Conservation (phyloP, 1,140 invertebrate genomes). For the Drosophila baimaii region DNA sequence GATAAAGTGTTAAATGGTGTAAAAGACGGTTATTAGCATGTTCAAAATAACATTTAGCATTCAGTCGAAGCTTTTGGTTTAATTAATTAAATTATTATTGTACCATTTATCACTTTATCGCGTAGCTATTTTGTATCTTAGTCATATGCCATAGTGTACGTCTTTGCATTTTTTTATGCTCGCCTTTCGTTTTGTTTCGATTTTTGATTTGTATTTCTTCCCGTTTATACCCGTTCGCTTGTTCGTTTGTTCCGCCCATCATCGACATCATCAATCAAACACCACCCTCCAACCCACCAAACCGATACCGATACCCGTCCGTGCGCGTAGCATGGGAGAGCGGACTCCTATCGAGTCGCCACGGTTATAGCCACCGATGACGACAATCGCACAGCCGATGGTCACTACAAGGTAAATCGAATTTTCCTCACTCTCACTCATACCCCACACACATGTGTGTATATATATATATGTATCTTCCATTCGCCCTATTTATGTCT, state of each 20-base stretch:
- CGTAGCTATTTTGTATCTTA: slow-evolving; percentile 12
- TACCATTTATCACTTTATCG: slow-evolving; percentile 13
- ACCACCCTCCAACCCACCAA: slow-evolving; percentile 44
- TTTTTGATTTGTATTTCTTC: slow-evolving; percentile 70
- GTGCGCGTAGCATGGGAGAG: slow-evolving; percentile 95
- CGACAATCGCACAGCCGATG: slow-evolving; percentile 96
- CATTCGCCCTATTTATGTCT: slow-evolving; percentile 48
- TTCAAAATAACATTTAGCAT: neutral
- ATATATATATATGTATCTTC: slow-evolving; percentile 4
- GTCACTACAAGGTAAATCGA: slow-evolving; percentile 92
- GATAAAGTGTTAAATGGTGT: slow-evolving; percentile 16
- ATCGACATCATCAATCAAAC: slow-evolving; percentile 75
- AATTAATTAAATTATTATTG: slow-evolving; percentile 5
- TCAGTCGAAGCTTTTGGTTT: neutral
- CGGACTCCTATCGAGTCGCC: slow-evolving; percentile 96
- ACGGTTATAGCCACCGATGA: slow-evolving; percentile 94
- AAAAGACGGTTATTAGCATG: neutral
- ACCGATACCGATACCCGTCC: slow-evolving; percentile 82
- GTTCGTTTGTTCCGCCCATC: slow-evolving; percentile 53
- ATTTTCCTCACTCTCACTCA: slow-evolving; percentile 42
- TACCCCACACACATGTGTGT: slow-evolving; percentile 17
- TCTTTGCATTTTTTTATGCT: slow-evolving; percentile 55
- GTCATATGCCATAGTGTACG: slow-evolving; percentile 25
- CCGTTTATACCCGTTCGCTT: slow-evolving; percentile 31
- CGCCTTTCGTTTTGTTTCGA: slow-evolving; percentile 48